Evolutionary conservation across 2,113 vertebrate genomes (phyloP), one percentile per base, ranked within the genome.

Genomic region (Colistium nudipinnis): DNA sequence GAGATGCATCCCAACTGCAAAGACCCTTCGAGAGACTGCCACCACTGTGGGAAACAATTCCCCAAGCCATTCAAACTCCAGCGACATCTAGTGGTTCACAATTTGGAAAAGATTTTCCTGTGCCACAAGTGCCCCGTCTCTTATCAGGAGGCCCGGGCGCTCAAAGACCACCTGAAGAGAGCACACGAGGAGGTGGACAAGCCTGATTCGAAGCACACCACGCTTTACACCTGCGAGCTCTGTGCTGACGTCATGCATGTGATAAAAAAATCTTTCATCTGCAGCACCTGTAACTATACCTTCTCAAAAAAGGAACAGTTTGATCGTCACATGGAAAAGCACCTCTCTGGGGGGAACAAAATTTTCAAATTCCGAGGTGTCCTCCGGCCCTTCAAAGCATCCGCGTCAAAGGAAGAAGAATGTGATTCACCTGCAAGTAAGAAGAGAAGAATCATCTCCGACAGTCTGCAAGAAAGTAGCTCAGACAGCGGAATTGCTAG

Each of bases 31-130:
- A 94, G 98, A 51, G 97, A 99, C 80, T 99, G 98, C 77, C 98
- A 99, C 61, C 98, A 99, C 87, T 99, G 98, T 0, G 98, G 97
- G 35, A 99, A 99, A 56, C 96, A 96, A 70, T 99, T 99, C 86
- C 98, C 97, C 45, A 99, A 99, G 39, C 98, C 98, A 17, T 99
- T 98, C 81, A 99, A 99, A 86, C 96, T 99, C 43, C 98, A 99
- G 82, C 93, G 98, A 38, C 98, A 99, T 83, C 90, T 99, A 27
- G 96, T 97, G 0, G 97, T 99, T 66, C 98, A 99, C 92, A 99
- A 97, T 81, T 84, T 97, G 16, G 96, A 97, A 82, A 98, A 97
- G 88, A 96, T 98, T 53, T 99, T 95, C 84, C 78, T 99, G 76
- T 99, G 98, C 82, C 94, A 95, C 76, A 95, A 84, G 83, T 99